phyloP scores from a whole-genome alignment of 2,113 vertebrate species.

The Saimiri boliviensis region DNA sequence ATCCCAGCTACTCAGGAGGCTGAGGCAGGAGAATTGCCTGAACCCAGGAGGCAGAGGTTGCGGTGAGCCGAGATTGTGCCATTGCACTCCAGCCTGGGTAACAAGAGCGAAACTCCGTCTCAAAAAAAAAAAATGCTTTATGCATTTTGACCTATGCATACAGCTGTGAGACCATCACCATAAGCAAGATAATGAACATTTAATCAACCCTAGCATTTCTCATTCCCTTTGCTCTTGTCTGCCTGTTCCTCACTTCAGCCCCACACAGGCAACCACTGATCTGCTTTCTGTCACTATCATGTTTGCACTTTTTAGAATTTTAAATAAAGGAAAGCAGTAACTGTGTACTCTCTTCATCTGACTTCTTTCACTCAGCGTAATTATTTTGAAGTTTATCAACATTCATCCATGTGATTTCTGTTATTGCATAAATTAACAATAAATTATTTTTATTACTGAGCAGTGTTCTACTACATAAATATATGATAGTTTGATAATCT shows the following conservation, averaged over 20 bases:
- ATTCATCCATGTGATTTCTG: neutral
- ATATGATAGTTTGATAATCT: neutral
- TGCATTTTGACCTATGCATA: neutral
- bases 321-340: neutral
- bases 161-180: neutral
- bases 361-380: neutral
- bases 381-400: neutral
- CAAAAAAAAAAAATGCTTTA: neutral
- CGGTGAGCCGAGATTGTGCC: no score
- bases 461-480: neutral
- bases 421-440: neutral
- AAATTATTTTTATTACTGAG: neutral
- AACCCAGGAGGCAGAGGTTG: no score
- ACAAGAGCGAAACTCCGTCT: no score
- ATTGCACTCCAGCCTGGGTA: no score
- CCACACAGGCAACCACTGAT: neutral
- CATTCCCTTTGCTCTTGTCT: neutral
- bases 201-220: neutral
- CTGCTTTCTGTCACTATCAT: neutral
- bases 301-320: neutral
- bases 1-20: no score
- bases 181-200: neutral
- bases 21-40: no score
- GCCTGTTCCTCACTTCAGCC: neutral
- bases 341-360: neutral